Conservation (phyloP, 2,888 invertebrate genomes). For the Alloscopus bannaensis region DNA sequence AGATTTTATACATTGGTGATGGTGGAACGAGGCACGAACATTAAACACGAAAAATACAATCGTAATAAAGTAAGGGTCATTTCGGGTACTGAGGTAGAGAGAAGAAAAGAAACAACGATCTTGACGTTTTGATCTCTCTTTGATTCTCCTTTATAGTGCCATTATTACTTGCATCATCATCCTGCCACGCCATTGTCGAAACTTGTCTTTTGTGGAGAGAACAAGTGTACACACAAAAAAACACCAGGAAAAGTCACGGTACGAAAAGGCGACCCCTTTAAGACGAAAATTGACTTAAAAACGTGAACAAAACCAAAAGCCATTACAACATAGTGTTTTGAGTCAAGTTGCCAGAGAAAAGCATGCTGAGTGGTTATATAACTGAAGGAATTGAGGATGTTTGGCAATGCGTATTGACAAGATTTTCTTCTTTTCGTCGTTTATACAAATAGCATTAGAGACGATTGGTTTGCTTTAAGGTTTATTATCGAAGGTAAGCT, state of each 20-base stretch:
- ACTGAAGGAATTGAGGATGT: constrained; percentile 16
- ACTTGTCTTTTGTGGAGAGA: background rate
- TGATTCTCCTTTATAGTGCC: constrained; percentile 33
- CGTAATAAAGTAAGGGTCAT: background rate
- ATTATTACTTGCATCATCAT: constrained; percentile 33
- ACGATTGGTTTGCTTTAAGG: constrained; percentile 5
- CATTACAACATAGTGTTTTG: constrained; percentile 7
- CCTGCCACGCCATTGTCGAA: constrained; percentile 12
- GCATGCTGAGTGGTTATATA: constrained; percentile 8
- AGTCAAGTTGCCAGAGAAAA: constrained; percentile 2
- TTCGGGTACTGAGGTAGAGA: background rate
- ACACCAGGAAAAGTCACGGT: too few species aligned
- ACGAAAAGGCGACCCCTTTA: too few species aligned
- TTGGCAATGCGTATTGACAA: constrained; percentile 24
- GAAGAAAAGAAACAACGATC: constrained; percentile 29
- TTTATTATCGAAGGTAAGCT: constrained; percentile 1
- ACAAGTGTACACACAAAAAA: constrained; percentile 3
- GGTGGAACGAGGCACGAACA: background rate
- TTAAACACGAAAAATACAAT: constrained; percentile 6
- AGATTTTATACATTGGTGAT: constrained; percentile 6
- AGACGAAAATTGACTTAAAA: too few species aligned
- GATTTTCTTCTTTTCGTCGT: background rate
- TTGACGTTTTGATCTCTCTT: constrained; percentile 35
- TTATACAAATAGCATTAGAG: constrained; percentile 20
- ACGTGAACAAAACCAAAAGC: too few species aligned